Evolutionary conservation across 2,888 invertebrate genomes (phyloP).

Genomic region (Catocala nupta): DNA sequence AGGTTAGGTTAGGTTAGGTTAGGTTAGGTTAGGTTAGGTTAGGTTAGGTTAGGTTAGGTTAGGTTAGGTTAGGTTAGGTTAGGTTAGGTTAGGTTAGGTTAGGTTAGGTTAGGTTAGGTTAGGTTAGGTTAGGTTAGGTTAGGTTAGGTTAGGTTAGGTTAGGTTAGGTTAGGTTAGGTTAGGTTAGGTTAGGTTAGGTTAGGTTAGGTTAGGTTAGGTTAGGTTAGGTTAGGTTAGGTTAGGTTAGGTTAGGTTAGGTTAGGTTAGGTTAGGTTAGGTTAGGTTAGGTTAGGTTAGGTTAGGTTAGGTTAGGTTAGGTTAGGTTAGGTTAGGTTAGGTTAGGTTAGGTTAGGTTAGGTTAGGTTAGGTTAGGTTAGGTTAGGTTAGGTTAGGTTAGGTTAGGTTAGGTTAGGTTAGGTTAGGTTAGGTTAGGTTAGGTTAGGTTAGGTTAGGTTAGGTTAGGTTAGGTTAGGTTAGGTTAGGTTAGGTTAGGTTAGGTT

Average conservation of each 20-base stretch:
- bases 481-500: constrained; percentile 37
- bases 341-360: constrained; percentile 23
- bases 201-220: constrained; percentile 11
- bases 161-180: constrained; percentile 15
- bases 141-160: constrained; percentile 17
- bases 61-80: constrained; percentile 23
- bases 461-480: constrained; percentile 23
- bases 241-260: constrained; percentile 19
- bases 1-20: constrained; percentile 21
- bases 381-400: constrained; percentile 24
- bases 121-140: constrained; percentile 20
- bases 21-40: constrained; percentile 17
- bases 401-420: constrained; percentile 23
- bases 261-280: constrained; percentile 27
- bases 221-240: constrained; percentile 5
- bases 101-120: constrained; percentile 19
- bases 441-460: constrained; percentile 29
- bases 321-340: constrained; percentile 25
- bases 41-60: constrained; percentile 23
- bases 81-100: constrained; percentile 15
- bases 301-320: constrained; percentile 21
- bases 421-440: constrained; percentile 26
- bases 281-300: constrained; percentile 28
- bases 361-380: constrained; percentile 26
- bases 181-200: constrained; percentile 15